A percentile compares a stretch with the other conserved stretches of the same genome.
These are phyloP conservation scores for Diloba caeruleocephala DNA, from an alignment of 2,888 invertebrate species.

Conservation along the genomic window DNA sequence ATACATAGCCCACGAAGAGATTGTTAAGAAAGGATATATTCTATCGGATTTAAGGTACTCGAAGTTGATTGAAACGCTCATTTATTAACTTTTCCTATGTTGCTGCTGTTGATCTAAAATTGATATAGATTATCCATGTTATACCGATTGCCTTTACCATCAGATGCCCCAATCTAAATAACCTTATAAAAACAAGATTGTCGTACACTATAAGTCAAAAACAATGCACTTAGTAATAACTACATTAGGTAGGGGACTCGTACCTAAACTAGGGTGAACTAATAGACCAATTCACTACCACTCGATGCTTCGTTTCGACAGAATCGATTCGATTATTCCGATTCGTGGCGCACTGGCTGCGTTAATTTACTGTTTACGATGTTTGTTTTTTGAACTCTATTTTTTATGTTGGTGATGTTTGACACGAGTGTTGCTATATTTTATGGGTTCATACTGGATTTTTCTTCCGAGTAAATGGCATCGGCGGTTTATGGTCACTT, in stretches of 20 bases:
- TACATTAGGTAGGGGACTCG: constrained; percentile 66
- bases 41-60: too few relatives aligned
- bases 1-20: too few relatives aligned
- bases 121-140: too few relatives aligned
- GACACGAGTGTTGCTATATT: not conserved
- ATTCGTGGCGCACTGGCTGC: constrained; percentile 64
- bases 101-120: too few relatives aligned
- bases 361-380: constrained; percentile 54
- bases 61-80: too few relatives aligned
- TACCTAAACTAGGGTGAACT: constrained; percentile 74
- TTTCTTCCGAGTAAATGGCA: too few relatives aligned
- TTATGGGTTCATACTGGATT: not conserved
- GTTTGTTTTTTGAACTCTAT: constrained; percentile 28
- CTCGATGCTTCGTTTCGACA: constrained; percentile 66
- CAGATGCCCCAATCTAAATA: too few relatives aligned
- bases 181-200: constrained; percentile 11
- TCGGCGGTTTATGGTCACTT: too few relatives aligned
- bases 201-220: constrained; percentile 59
- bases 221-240: constrained; percentile 75
- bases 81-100: too few relatives aligned
- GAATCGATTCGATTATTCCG: constrained; percentile 79
- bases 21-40: too few relatives aligned
- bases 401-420: not conserved
- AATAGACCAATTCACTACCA: constrained; percentile 78
- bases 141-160: too few relatives aligned